Evolutionary conservation across 2,797 vertebrate species (phyloP).

Genomic region (Hydrolagus colliei): DNA sequence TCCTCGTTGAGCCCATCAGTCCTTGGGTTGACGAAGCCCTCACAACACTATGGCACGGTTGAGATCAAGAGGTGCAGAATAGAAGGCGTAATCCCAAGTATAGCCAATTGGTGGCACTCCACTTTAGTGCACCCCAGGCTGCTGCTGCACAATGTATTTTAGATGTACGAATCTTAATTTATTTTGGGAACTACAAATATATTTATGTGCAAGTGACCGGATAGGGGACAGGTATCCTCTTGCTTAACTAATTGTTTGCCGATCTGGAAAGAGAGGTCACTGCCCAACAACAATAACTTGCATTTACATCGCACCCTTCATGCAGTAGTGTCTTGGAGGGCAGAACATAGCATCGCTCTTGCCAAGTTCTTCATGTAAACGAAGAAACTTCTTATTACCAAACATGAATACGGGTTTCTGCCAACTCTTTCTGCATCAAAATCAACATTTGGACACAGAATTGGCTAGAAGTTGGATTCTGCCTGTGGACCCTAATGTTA

Average conservation of each 20-base stretch:
- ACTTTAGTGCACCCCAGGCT: neutral
- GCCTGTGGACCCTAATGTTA: neutral
- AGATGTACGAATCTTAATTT: neutral
- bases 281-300: no score
- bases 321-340: no score
- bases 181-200: neutral
- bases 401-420: neutral
- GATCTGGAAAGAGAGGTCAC: no score
- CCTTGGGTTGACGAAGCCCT: neutral
- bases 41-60: no score
- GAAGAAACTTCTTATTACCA: neutral
- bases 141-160: neutral
- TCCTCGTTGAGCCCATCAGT: neutral
- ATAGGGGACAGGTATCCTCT: neutral
- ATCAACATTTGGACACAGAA: neutral
- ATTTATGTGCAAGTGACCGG: neutral
- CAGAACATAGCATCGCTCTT: neutral
- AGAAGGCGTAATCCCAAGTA: neutral
- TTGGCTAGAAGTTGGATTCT: neutral
- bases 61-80: neutral
- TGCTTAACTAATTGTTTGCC: neutral
- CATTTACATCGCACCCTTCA: no score
- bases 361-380: neutral
- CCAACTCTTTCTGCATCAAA: neutral
- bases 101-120: constrained; percentile 9